A percentile compares a stretch with the other conserved stretches of the same genome.
Evolutionary conservation across 2,888 invertebrate species (phyloP).

Genomic region (Mesorhabditis spiculigera): DNA sequence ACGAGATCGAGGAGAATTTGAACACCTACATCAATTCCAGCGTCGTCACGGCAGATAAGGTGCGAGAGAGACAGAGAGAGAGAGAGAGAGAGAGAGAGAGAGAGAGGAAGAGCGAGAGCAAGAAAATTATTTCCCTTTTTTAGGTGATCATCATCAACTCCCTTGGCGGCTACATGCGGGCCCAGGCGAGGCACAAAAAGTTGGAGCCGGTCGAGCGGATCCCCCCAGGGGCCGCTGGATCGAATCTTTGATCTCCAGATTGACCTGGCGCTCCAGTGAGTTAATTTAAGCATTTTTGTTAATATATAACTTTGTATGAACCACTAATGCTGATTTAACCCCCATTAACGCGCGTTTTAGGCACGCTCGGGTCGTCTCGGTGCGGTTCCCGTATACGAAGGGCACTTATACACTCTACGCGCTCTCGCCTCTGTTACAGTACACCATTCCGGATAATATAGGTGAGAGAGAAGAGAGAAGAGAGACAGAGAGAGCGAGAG

Average conservation of each 20-base stretch:
- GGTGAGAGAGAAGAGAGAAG: slow-evolving; percentile 27
- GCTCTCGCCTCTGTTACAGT: slow-evolving; percentile 47
- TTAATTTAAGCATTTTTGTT: not conserved
- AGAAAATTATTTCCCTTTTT: not conserved
- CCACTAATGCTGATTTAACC: not conserved
- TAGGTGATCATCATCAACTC: slow-evolving; percentile 54
- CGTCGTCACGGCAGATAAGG: slow-evolving; percentile 50
- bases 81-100: not conserved
- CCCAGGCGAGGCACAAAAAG: slow-evolving; percentile 20
- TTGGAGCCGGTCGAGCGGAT: slow-evolving; percentile 34
- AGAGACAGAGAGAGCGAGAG: slow-evolving; percentile 8
- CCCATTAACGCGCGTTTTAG: slow-evolving; percentile 22
- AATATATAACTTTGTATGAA: not conserved
- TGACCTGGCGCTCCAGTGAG: slow-evolving; percentile 40
- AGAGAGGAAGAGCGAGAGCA: not conserved
- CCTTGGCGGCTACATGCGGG: slow-evolving; percentile 44
- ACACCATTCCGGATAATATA: slow-evolving; percentile 50
- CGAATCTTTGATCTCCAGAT: slow-evolving; percentile 47
- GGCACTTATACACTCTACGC: slow-evolving; percentile 41
- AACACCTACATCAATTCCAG: slow-evolving; percentile 51
- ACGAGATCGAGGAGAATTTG: slow-evolving; percentile 50
- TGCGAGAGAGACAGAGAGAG: too few relatives aligned
- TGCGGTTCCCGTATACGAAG: slow-evolving; percentile 50
- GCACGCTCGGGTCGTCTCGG: slow-evolving; percentile 50
- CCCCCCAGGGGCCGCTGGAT: slow-evolving; percentile 33